Base-by-base conservation (phyloP, 2,797 vertebrate species). In the Dryobates pubescens region DNA sequence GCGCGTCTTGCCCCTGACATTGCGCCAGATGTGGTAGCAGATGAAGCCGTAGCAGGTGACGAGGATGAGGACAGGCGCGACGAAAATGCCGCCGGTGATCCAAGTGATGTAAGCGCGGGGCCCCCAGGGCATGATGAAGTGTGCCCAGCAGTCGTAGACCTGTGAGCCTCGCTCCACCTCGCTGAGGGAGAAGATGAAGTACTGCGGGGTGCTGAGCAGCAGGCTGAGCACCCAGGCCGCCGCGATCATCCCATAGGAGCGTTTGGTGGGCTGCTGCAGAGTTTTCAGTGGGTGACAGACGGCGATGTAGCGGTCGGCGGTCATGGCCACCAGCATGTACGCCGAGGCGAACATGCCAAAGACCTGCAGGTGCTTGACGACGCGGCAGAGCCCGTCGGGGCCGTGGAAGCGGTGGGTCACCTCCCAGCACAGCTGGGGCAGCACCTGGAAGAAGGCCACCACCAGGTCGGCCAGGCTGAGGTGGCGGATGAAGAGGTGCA, bases 321-420 rank as follows among this genome's bases (percentile, higher is more conserved):
- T 99, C 99, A 99, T 99, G 98, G 98, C 99, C 74, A 99, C 99
- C 97, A 99, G 98, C 99, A 99, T 98, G 95, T 99, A 99, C 27
- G 99, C 98, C 71, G 99, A 99, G 12, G 99, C 99, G 64, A 99
- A 99, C 99, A 99, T 99, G 63, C 98, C 98, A 96, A 98, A 98
- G 93, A 99, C 98, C 96, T 99, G 99, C 74, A 99, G 97, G 96
- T 99, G 99, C 93, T 99, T 99, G 34, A 99, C 98, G 36, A 99
- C 97, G 72, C 99, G 98, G 97, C 99, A 99, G 54, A 99, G 98
- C 71, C 98, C 98, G 96, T 99, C 99, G 3, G 99, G 98, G 1
- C 99, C 99, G 86, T 98, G 97, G 97, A 99, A 99, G 62, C 99
- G 99, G 97, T 98, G 99, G 16, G 99, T 99, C 93, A 99, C 97